A percentile compares a stretch with the other conserved stretches of the same genome.
phyloP scores from a whole-genome alignment of 2,797 vertebrate species.

The Crypturellus tataupa region DNA sequence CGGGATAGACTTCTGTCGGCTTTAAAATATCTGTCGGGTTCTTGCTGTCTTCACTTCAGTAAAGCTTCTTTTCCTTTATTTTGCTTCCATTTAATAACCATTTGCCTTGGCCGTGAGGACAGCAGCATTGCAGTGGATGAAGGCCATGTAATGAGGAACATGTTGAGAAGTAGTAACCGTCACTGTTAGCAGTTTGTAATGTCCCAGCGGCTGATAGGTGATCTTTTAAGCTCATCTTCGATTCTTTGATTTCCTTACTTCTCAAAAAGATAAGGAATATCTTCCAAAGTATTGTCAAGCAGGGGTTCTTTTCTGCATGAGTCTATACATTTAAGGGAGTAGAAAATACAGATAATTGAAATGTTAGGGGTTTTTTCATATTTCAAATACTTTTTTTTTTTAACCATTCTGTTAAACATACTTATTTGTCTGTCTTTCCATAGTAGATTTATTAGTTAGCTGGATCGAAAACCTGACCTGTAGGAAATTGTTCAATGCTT shows the following conservation, averaged over 20 bases:
- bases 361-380: not conserved
- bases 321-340: not conserved
- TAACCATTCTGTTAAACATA: not conserved
- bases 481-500: not conserved
- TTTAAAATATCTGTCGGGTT: not conserved
- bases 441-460: not conserved
- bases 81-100: fast-evolving
- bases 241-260: not conserved
- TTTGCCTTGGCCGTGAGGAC: not conserved
- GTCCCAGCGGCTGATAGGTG: not conserved
- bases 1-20: fast-evolving
- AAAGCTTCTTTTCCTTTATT: not conserved
- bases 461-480: not conserved
- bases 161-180: not conserved
- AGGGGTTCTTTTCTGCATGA: not conserved
- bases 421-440: not conserved
- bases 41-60: not conserved
- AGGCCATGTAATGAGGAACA: not conserved
- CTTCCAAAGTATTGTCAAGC: not conserved
- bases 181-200: fast-evolving
- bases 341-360: not conserved
- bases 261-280: fast-evolving
- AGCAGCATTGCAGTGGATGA: fast-evolving
- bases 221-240: not conserved
- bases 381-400: not conserved